Conservation (phyloP, 1,140 invertebrate genomes). For the Drosophila tsacasi region DNA sequence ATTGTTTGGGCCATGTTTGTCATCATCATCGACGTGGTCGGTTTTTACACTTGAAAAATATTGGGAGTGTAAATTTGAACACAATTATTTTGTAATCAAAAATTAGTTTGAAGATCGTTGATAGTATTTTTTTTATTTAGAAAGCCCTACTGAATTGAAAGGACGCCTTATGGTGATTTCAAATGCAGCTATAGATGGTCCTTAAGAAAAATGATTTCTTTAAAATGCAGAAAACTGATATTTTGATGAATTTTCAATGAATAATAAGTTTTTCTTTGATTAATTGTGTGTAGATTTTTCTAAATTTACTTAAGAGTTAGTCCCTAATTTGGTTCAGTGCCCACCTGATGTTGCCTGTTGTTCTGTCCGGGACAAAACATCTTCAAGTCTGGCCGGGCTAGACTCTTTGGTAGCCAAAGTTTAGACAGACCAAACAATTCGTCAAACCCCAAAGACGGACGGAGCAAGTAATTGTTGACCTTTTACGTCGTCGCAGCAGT, state of each 20-base stretch:
- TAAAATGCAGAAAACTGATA: background rate
- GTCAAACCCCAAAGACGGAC: conserved; percentile 60
- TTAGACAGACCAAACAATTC: conserved; percentile 82
- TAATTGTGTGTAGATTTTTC: background rate
- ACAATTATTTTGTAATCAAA: background rate
- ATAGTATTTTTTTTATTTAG: no score
- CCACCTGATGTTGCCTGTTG: conserved; percentile 35
- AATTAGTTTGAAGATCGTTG: no score
- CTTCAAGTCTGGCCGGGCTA: conserved; percentile 60
- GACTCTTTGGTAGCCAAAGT: conserved; percentile 83
- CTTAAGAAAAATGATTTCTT: no score
- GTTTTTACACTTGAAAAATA: conserved; percentile 1
- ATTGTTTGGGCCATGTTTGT: conserved; percentile 82
- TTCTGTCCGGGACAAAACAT: conserved; percentile 49
- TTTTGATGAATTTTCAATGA: no score
- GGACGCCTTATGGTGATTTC: no score
- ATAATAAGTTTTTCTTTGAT: no score
- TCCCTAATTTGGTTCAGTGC: background rate
- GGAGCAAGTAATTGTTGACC: conserved; percentile 81
- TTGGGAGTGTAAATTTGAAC: background rate
- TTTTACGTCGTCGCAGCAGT: conserved; percentile 73
- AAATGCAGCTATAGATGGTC: no score
- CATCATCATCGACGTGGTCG: conserved; percentile 50
- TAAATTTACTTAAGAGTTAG: background rate
- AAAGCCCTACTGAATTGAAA: no score